Conservation (phyloP, 2,797 vertebrate genomes). For the Sibirionetta formosa region DNA sequence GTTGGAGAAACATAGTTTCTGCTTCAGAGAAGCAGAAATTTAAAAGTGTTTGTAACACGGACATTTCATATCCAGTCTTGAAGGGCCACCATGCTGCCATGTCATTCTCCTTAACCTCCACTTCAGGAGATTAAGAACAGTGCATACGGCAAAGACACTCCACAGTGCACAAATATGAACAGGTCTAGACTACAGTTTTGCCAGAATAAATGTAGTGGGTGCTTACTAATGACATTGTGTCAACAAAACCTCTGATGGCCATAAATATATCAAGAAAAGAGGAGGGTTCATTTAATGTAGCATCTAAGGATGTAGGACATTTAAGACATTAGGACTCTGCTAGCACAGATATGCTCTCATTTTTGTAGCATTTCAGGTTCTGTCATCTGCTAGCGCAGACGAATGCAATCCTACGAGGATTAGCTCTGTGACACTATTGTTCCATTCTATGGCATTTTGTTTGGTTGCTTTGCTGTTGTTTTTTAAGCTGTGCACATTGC, state of each 20-base stretch:
- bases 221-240: not conserved
- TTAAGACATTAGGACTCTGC: not conserved
- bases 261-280: not conserved
- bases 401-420: not conserved
- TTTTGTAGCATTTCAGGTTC: not conserved
- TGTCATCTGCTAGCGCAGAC: not conserved
- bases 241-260: not conserved
- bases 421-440: not conserved
- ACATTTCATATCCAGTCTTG: not conserved
- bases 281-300: not conserved
- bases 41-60: not conserved
- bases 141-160: not conserved
- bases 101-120: not conserved
- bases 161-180: not conserved
- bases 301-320: not conserved
- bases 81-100: not conserved
- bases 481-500: not conserved
- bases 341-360: not conserved
- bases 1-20: not conserved
- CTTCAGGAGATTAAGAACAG: not conserved
- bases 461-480: not conserved
- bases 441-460: rapidly evolving
- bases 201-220: not conserved
- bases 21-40: not conserved
- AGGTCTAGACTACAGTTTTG: not conserved